Evolutionary conservation across 2,888 invertebrate genomes (phyloP).

Genomic region (Andrena camellia): DNA sequence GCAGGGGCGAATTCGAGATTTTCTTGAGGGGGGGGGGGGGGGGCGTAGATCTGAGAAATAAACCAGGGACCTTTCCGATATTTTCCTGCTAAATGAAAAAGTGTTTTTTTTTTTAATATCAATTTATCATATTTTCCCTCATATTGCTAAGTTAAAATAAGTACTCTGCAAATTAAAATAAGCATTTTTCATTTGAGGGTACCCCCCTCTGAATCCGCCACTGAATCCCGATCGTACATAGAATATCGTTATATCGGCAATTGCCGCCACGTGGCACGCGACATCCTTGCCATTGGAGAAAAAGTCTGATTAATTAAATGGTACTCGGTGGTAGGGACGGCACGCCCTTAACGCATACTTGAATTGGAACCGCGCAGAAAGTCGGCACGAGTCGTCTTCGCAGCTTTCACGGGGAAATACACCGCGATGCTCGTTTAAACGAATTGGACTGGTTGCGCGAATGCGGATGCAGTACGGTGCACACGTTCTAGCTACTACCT

Average conservation of each 20-base stretch:
- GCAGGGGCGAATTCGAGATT: no score
- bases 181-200: no score
- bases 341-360: constrained; percentile 13
- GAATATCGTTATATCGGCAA: not conserved
- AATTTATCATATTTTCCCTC: no score
- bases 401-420: constrained; percentile 42
- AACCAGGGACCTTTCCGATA: no score
- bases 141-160: no score
- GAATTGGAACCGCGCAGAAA: constrained; percentile 27
- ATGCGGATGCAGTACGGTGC: not conserved
- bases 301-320: not conserved
- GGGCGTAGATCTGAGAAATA: no score
- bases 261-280: constrained; percentile 20
- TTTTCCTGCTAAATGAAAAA: no score
- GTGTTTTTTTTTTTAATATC: no score
- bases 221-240: not conserved
- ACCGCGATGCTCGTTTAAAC: constrained; percentile 48
- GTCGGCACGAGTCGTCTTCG: not conserved
- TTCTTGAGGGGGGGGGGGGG: no score
- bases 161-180: no score
- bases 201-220: no score
- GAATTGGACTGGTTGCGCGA: constrained; percentile 12
- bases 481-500: not conserved
- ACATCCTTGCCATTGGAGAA: not conserved
- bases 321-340: not conserved